Evolutionary conservation across 2,113 vertebrate species (phyloP).

Genomic region (Myiagra hebetior): DNA sequence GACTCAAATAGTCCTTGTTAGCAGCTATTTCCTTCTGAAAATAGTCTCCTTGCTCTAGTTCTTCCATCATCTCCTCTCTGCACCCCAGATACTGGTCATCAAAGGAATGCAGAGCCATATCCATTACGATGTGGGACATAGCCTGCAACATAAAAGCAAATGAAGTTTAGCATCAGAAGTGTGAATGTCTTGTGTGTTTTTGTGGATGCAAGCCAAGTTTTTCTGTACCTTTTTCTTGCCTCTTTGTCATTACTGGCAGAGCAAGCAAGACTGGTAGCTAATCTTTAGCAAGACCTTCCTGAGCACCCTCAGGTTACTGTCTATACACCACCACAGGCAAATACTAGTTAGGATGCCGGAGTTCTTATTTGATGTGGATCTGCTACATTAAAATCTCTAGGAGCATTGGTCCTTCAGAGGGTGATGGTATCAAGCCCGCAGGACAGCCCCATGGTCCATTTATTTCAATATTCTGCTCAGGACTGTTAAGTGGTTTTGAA

Average conservation of each 20-base stretch:
- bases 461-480: neutral
- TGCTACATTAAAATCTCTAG: neutral
- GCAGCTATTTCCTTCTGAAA: slow-evolving; percentile 52
- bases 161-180: neutral
- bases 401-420: neutral
- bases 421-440: neutral
- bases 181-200: neutral
- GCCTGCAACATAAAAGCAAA: slow-evolving; percentile 25
- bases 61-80: slow-evolving; percentile 39
- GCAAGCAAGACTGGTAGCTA: neutral
- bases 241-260: neutral
- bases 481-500: neutral
- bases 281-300: neutral
- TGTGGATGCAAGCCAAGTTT: neutral
- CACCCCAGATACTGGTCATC: slow-evolving; percentile 72
- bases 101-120: slow-evolving; percentile 62
- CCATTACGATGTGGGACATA: neutral
- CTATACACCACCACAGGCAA: neutral
- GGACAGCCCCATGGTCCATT: neutral
- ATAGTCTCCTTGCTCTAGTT: slow-evolving; percentile 44
- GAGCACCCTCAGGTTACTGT: neutral
- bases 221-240: neutral
- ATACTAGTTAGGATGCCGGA: neutral
- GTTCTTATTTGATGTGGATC: neutral
- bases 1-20: neutral